phyloP scores from a whole-genome alignment of 2,113 vertebrate species.

The Plotosus lineatus region DNA sequence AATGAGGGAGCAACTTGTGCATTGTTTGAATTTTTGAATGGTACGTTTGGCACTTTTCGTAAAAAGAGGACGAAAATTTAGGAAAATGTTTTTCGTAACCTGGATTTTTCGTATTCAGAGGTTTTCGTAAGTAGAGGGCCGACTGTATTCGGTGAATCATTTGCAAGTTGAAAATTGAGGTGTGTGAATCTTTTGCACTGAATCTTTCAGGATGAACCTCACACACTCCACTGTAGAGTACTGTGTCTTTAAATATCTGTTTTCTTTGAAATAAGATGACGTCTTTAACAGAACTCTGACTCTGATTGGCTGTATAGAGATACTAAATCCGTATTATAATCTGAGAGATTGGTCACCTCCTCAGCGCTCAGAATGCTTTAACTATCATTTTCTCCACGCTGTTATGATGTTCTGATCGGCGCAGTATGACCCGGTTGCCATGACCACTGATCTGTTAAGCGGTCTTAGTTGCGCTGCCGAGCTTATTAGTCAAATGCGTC shows the following conservation, averaged over 20 bases:
- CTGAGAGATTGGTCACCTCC: background rate
- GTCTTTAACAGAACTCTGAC: background rate
- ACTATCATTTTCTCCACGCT: slow-evolving; percentile 35
- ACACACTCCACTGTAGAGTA: background rate
- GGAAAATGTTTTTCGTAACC: no score
- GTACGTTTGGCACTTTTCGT: no score
- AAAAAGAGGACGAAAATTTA: no score
- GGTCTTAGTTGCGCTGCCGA: slow-evolving; percentile 44
- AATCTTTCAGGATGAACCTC: background rate
- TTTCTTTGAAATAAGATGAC: background rate
- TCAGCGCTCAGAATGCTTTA: slow-evolving; percentile 30
- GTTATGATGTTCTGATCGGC: slow-evolving; percentile 37
- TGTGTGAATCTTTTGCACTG: no score
- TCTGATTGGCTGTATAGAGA: background rate
- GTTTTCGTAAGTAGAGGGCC: no score
- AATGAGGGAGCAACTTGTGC: no score
- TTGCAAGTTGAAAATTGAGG: background rate
- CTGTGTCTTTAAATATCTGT: background rate
- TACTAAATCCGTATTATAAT: background rate
- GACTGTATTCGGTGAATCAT: background rate
- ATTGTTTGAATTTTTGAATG: no score
- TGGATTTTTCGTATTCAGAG: no score
- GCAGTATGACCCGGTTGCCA: slow-evolving; percentile 49
- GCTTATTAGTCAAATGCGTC: slow-evolving; percentile 64
- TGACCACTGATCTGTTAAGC: slow-evolving; percentile 61